A percentile compares a stretch with the other conserved stretches of the same genome.
phyloP scores from a whole-genome alignment of 2,113 vertebrate genomes.

The Onychostoma macrolepis region DNA sequence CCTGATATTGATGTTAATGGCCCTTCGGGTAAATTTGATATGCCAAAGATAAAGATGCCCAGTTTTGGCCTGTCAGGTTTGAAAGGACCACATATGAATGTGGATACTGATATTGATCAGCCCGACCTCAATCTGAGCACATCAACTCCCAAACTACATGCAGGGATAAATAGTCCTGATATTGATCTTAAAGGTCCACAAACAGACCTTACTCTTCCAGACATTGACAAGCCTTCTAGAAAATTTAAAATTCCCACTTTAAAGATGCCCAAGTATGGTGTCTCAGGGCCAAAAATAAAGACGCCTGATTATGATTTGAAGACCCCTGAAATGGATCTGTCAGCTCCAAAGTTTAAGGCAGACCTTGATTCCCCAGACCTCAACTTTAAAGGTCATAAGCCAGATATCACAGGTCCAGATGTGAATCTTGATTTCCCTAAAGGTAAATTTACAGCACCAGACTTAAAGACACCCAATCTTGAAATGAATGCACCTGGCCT shows the following conservation, averaged over 20 bases:
- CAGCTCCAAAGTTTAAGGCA: constrained; percentile 64
- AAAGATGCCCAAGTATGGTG: constrained; percentile 63
- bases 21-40: constrained; percentile 56
- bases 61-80: constrained; percentile 6
- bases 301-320: constrained; percentile 26
- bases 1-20: constrained; percentile 58
- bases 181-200: constrained; percentile 54
- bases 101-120: constrained; percentile 59
- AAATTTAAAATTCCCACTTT: constrained; percentile 62
- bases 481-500: too few relatives aligned
- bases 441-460: not conserved
- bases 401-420: constrained; percentile 32
- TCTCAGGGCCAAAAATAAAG: constrained; percentile 51
- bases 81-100: constrained; percentile 47
- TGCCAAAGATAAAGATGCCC: constrained; percentile 54
- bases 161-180: constrained; percentile 56
- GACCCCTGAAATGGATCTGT: constrained; percentile 52
- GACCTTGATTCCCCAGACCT: constrained; percentile 55
- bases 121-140: constrained; percentile 51
- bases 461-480: not conserved
- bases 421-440: not conserved
- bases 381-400: constrained; percentile 53
- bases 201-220: constrained; percentile 56
- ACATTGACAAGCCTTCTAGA: constrained; percentile 58
- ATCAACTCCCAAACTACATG: constrained; percentile 39